phyloP scores from a whole-genome alignment of 2,888 invertebrate genomes.

The Meiosimyza decipiens region DNA sequence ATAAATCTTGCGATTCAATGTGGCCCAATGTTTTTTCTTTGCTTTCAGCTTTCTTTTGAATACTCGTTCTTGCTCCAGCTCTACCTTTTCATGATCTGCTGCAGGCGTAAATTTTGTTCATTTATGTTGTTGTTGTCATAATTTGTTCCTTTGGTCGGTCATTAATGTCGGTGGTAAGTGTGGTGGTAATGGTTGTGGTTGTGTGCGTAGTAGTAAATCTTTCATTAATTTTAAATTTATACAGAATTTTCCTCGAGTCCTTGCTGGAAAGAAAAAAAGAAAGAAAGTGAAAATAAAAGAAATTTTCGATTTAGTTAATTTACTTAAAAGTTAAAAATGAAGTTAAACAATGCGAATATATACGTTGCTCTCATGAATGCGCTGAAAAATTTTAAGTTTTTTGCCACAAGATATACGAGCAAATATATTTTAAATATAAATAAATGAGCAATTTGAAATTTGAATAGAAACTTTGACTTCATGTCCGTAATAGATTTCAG shows the following conservation, averaged over 20 bases:
- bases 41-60: too few relatives aligned
- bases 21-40: too few relatives aligned
- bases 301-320: constrained; percentile 16
- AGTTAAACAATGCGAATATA: not conserved
- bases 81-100: too few relatives aligned
- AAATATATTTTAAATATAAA: too few relatives aligned
- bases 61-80: too few relatives aligned
- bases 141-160: constrained; percentile 8
- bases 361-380: too few relatives aligned
- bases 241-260: constrained; percentile 66
- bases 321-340: not conserved
- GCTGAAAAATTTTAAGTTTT: too few relatives aligned
- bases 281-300: constrained; percentile 30
- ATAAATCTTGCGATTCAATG: too few relatives aligned
- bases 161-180: constrained; percentile 14
- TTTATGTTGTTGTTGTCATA: constrained; percentile 11
- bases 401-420: too few relatives aligned
- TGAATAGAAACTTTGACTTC: too few relatives aligned
- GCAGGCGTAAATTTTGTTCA: not conserved
- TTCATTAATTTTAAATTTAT: constrained; percentile 43
- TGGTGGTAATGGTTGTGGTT: constrained; percentile 14
- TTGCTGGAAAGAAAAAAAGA: constrained; percentile 53
- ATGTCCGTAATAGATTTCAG: too few relatives aligned
- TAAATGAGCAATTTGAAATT: too few relatives aligned
- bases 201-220: not conserved